Evolutionary conservation across 2,888 invertebrate species (phyloP), one percentile per base, ranked within the genome.

Genomic region (Lycophotia porphyrea): DNA sequence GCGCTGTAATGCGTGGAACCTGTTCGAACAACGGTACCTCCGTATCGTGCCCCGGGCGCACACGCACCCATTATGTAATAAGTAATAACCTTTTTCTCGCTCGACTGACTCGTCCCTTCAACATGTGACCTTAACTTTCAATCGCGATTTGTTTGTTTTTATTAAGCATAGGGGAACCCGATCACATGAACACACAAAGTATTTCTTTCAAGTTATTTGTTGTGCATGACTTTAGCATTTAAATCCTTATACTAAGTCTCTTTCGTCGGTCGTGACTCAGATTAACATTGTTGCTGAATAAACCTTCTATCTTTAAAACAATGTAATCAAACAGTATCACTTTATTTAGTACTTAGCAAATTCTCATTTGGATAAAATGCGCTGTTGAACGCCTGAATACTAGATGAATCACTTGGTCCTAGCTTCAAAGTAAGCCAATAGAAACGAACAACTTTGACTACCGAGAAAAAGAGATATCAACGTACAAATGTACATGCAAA

Each of bases 61-160:
- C 94, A 93, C 93, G 95, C 94, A 95, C 93, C 94, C 93, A 95
- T 96, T 96, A 96, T 96, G 94, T 95, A 96, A 96, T 94, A 93
- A 95, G 94, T 95, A 96, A 95, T 93, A 93, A 92, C 92, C 93
- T 94, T 95, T 94, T 95, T 94, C 94, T 95, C 92, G 93, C 92
- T 92, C 92, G 89, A 90, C 88, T 92, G 91, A 91, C 90, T 91
- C 88, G 84, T 80, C 81, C 88, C 85, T 79, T 71, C 87, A 81
- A 86, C 83, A 79, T 84, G 78, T 88, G 88, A 86, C 89, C 85
- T 85, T 84, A 85, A 84, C 84, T 82, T 82, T 76, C 78, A 77
- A 84, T 78, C 63, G 74, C 67, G 74, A 83, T 80, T 84, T 84
- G 84, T 84, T 82, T 81, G 71, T 88, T 87, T 82, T 78, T 71